Evolutionary conservation across 2,113 vertebrate genomes (phyloP), one percentile per base, ranked within the genome.

Genomic region (Marcusenius ussheri): DNA sequence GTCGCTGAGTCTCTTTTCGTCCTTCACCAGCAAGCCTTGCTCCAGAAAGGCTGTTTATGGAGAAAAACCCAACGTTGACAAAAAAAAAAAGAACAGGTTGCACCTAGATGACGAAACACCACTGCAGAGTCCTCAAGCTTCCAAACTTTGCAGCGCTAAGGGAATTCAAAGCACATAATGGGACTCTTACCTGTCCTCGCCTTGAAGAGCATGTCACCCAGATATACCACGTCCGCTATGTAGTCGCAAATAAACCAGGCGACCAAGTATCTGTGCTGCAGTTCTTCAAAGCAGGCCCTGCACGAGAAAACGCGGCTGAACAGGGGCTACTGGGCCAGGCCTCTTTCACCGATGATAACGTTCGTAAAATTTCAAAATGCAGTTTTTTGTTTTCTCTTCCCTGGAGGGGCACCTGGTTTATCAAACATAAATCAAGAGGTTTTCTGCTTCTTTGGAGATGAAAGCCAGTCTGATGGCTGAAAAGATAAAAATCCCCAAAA

Each of bases 261-360:
- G 5, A 35, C n/a, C 88, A 98, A 88, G 92, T 96, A 97, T 92
- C 98, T 92, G 0, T 96, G 95, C 90, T 99, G 98, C 89, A 99
- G 95, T 92, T 99, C 98, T 91, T 99, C 98, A 96, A 99, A 99
- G 91, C 96, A 97, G 50, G 98, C 98, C 94, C 98, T 99, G 93
- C 77, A 91, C 58, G 89, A 27, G 15, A 92, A 91, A 62, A 1
- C 1, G 1, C 3, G 2, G n/a, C 62, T 70, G 62, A 70, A 31
- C 27, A 4, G n/a, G n/a, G 3, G 62, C 62, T 70, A 13, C 62
- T 11, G 3, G 0, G 9, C 62, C n/a, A 31, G 8, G 27, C 3
- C 62, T 13, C n/a, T 70, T 70, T 70, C 62, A 70, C n/a, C 58
- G 27, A 11, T 31, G n/a, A 70, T 13, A 70, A 70, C 31, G 62